Evolutionary conservation across 2,888 invertebrate genomes (phyloP).

Genomic region (Zelleria hepariella): DNA sequence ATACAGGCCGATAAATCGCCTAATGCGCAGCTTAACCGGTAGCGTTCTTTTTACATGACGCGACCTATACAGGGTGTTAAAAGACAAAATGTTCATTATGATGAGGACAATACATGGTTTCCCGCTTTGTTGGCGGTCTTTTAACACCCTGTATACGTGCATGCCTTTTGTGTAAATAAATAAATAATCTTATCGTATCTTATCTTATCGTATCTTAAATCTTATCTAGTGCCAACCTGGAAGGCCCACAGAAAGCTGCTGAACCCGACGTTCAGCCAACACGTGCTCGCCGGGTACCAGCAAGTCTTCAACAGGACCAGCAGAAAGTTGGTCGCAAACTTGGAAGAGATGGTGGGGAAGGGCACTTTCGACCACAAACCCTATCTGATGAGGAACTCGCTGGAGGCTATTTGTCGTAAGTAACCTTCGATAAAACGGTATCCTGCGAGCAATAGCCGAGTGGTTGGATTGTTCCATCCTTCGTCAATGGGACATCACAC

Average conservation of each 20-base stretch:
- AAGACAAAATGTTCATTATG: neutral
- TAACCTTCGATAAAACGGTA: no score
- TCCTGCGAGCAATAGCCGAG: no score
- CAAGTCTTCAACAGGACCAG: conserved; percentile 27
- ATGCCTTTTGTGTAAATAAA: no score
- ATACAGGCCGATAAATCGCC: neutral
- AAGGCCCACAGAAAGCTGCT: conserved; percentile 28
- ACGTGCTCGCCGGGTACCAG: conserved; percentile 26
- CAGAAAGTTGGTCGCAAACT: conserved; percentile 16
- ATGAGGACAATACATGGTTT: no score
- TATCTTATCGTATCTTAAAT: conserved; percentile 29
- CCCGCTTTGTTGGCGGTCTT: no score
- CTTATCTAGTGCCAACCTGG: conserved; percentile 27
- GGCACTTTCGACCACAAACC: conserved; percentile 23
- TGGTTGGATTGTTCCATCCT: no score
- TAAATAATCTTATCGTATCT: neutral
- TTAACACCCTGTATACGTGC: no score
- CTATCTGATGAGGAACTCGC: conserved; percentile 20
- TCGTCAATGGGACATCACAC: no score
- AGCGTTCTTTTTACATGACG: no score
- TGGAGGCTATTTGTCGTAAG: conserved; percentile 33
- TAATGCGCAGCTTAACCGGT: neutral
- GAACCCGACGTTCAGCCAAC: conserved; percentile 30
- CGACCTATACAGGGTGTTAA: no score
- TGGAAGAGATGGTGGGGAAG: conserved; percentile 17